A percentile compares a stretch with the other conserved stretches of the same genome.
phyloP scores from a whole-genome alignment of 53 echinoderm and acorn worm genomes.

The Holothuria scabra region DNA sequence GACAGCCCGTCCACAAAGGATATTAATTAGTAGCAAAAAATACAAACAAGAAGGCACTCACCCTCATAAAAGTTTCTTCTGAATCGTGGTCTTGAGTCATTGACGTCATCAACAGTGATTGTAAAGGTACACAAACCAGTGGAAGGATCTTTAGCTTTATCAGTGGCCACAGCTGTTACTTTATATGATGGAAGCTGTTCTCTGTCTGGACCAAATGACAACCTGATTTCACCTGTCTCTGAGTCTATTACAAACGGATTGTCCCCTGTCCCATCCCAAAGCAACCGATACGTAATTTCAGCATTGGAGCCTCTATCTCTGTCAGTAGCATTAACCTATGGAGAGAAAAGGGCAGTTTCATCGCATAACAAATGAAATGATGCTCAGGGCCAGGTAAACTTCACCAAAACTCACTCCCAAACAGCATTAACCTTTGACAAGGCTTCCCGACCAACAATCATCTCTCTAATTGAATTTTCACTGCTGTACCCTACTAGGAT shows the following conservation, averaged over 20 bases:
- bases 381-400: too few relatives aligned
- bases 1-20: too few relatives aligned
- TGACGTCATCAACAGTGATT: conserved; percentile 66
- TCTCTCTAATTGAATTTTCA: too few relatives aligned
- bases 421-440: too few relatives aligned
- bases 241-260: conserved; percentile 69
- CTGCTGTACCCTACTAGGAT: too few relatives aligned
- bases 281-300: conserved; percentile 63
- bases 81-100: conserved; percentile 76
- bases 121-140: conserved; percentile 83
- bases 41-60: conserved; percentile 14
- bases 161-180: conserved; percentile 67
- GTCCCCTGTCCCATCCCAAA: conserved; percentile 49
- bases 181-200: conserved; percentile 56
- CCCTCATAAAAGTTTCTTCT: conserved; percentile 58
- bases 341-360: not conserved
- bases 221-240: conserved; percentile 64
- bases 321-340: conserved; percentile 84
- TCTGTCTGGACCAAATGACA: conserved; percentile 58
- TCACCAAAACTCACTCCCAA: too few relatives aligned
- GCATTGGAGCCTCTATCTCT: conserved; percentile 85
- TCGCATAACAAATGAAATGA: too few relatives aligned
- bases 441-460: too few relatives aligned
- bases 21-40: too few relatives aligned
- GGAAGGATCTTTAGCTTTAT: conserved; percentile 63